Base-by-base conservation (phyloP, 2,888 invertebrate species). In the Epinotia nisella region DNA sequence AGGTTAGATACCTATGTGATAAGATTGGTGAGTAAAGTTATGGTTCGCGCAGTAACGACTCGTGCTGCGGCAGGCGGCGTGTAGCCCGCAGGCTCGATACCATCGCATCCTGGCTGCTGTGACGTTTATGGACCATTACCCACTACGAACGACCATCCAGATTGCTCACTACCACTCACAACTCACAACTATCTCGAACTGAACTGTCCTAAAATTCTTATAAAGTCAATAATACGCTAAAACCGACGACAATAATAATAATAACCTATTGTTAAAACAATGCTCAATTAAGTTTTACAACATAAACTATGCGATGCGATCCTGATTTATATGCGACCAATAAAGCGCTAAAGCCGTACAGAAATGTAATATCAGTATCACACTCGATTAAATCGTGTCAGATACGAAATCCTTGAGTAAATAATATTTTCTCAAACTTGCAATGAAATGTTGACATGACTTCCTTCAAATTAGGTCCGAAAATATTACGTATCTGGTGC, bases 61-160 rank as follows among this genome's bases (percentile, higher is more conserved):
- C 61, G 61, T 49, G 49, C 49, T 49, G 62, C 56, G 62, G 45
- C 49, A 13, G 19, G 67, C 62, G 24, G 61, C 67, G 39, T 3
- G 49, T 45, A n/a, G 68, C 70, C 77, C 78, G 81, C 82, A 83
- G 81, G 79, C 81, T 80, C 80, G 86, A 88, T 88, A 82, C 81
- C 82, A 87, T 87, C 87, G 81, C 83, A 77, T 66, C 55, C 41
- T 66, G 65, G 82, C 83, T 83, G 78, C 80, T 79, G 78, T 79
- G 85, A 85, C 83, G 80, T 86, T 87, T 87, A 87, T 88, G 82
- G 86, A 80, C 88, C 84, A 87, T 87, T 86, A 87, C 83, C 76
- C 76, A 66, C 79, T 85, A 85, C 87, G 86, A 85, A 86, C 81
- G 84, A 82, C 81, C 78, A 79, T 77, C 75, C 76, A 78, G 79